A percentile compares a stretch with the other conserved stretches of the same genome.
Conservation (phyloP, 2,888 invertebrate genomes). For the Cerceris rybyensis region DNA sequence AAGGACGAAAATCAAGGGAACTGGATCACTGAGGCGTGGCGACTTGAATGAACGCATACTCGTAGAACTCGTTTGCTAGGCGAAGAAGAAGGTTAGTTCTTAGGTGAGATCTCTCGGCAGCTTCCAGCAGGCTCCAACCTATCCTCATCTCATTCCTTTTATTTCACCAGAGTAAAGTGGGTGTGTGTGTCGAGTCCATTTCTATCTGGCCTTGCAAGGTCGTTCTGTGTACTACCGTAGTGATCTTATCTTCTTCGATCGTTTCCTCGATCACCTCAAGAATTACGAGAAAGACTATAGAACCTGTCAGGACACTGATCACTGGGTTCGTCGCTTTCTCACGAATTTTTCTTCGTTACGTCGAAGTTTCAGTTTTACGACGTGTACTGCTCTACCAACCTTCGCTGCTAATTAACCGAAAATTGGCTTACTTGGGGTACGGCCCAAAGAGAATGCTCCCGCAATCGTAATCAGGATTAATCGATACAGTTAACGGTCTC, state of each 20-base stretch:
- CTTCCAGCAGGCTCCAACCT: constrained; percentile 38
- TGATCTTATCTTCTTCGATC: constrained; percentile 33
- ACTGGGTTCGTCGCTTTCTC: not conserved
- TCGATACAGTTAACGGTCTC: constrained; percentile 24
- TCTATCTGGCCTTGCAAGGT: constrained; percentile 69
- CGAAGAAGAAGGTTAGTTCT: constrained; percentile 37
- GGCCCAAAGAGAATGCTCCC: not conserved
- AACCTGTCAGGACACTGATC: not conserved
- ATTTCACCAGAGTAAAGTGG: constrained; percentile 56
- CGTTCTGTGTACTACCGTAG: constrained; percentile 41
- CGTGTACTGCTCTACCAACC: not conserved
- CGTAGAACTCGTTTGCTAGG: constrained; percentile 41
- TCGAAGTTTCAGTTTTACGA: constrained; percentile 5
- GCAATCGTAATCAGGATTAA: constrained; percentile 16
- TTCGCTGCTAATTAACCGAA: constrained; percentile 23
- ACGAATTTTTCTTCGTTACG: not conserved
- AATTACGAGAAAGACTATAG: not conserved
- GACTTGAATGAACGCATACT: constrained; percentile 42
- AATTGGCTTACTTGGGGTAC: not conserved
- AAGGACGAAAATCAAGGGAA: constrained; percentile 56
- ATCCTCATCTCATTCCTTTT: constrained; percentile 45
- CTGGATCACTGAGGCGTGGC: constrained; percentile 67
- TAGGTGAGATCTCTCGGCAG: constrained; percentile 34
- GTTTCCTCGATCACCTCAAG: not conserved
- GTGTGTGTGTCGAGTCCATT: constrained; percentile 56